Evolutionary conservation across 2,888 invertebrate species (phyloP), one percentile per base, ranked within the genome.

Genomic region (Tenthredo amoena): DNA sequence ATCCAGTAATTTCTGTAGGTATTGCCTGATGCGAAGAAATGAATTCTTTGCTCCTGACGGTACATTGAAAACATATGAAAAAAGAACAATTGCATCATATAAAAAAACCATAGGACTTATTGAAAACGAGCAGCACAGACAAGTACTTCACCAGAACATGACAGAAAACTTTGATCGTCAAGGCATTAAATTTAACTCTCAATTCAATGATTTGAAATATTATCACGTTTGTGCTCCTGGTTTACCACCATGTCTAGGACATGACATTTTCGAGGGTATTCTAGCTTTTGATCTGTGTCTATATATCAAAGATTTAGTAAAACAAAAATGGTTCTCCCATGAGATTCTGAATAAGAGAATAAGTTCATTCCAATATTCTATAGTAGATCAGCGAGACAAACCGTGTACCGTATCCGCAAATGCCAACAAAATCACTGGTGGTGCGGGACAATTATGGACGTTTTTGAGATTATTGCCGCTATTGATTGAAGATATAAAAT

Each of bases 201-300:
- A 82, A 86, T 87, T 91, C 62, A 91, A 91, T 71, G 12, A 86
- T 47, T 84, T 90, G 21, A 76, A 87, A 58, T 86, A 87, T 87
- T 91, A 85, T 86, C 90, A 91, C 86, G 89, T 90, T 72, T 87
- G 87, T 81, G 85, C 83, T 68, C 86, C 85, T 12, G 91, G 91
- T 12, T 86, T 91, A 55, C 88, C 90, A 43, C 90, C 91, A 21
- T 91, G 90, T 83, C 76, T 91, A 37, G 88, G 87, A 2, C 91
- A 91, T 82, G 90, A 90, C 85, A 81, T 91, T 9, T 89, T 88
- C 37, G 89, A 90, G 86, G 90, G 90, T 7, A 85, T 90, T 74
- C 84, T 88, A 3, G 86, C 86, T 62, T 88, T 86, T 79, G 90
- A 90, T 85, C 77, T 91, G 31, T 86, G 86, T 86, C 47, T 89